Evolutionary conservation across 2,797 vertebrate species (phyloP), one percentile per base, ranked within the genome.

Genomic region (Margarornis squamiger): DNA sequence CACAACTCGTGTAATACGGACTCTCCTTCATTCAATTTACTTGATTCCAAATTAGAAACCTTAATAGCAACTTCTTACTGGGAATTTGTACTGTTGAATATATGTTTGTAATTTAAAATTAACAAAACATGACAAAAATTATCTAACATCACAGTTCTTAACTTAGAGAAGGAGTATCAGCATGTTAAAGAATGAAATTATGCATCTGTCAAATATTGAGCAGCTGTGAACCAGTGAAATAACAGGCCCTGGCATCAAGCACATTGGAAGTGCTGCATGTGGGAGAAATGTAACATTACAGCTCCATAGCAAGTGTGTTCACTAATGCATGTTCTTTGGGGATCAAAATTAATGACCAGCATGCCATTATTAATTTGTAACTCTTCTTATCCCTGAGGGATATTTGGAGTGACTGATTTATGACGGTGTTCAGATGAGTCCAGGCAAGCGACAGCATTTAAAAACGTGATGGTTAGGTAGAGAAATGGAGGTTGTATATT

Each of bases 321-420:
- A 59, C 70, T 92, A 92, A 90, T 66, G 32, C 36, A 70, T 73
- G 93, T 92, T 70, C 48, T 88, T 71, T 39, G 73, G 59, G 84
- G 84, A 90, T 88, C 87, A 93, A 86, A 96, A 91, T 94, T 92
- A 95, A 94, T 79, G 70, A 73, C 76, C 76, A 92, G 82, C 23
- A 9, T 92, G 95, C 88, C 82, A 93, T 93, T 84, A 84, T 86
- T 88, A 88, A 94, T 95, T 87, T 0, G 55, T 70, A 78, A 88
- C 38, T 54, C 55, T 82, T 84, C 51, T 94, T 88, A 81, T 63
- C 78, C 24, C 66, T 86, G 66, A 92, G 76, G 30, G 59, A 6
- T 92, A 32, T 79, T 73, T 83, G 55, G 21, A 90, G 51, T 46
- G 10, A 78, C 59, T 81, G 26, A 67, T 84, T 78, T 90, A 54